Evolutionary conservation across 2,888 invertebrate genomes (phyloP).

Genomic region (Mactromeris polynyma): DNA sequence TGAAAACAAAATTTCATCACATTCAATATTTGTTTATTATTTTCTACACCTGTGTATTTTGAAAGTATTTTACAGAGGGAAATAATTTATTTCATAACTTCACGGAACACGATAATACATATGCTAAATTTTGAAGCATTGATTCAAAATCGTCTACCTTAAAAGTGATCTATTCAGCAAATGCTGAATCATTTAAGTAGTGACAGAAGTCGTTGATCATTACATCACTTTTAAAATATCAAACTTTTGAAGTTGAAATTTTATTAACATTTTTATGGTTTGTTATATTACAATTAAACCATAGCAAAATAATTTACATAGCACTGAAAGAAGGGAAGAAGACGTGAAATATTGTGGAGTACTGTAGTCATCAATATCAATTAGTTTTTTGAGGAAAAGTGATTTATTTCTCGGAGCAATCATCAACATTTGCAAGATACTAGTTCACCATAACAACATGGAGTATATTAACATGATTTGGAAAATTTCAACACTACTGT

Average conservation of each 20-base stretch:
- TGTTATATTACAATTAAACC: neutral
- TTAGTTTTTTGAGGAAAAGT: neutral
- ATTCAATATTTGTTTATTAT: neutral
- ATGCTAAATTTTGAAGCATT: neutral
- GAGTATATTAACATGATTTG: conserved; percentile 32
- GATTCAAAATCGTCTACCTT: conserved; percentile 6
- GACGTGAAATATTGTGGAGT: neutral
- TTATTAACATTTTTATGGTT: neutral
- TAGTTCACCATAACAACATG: conserved; percentile 20
- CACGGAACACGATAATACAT: neutral
- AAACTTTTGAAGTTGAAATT: neutral
- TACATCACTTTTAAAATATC: neutral
- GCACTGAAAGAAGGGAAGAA: neutral
- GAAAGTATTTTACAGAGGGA: neutral
- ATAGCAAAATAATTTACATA: neutral
- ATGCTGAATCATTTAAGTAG: neutral
- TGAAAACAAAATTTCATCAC: neutral
- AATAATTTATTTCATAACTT: neutral
- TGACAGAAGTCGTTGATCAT: neutral
- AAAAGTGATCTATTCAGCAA: neutral
- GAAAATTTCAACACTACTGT: conserved; percentile 21
- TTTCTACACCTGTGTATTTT: neutral
- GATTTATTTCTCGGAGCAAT: neutral
- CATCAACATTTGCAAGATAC: neutral
- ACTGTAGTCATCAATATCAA: neutral